phyloP scores from a whole-genome alignment of 2,113 vertebrate genomes.

The Merops nubicus region DNA sequence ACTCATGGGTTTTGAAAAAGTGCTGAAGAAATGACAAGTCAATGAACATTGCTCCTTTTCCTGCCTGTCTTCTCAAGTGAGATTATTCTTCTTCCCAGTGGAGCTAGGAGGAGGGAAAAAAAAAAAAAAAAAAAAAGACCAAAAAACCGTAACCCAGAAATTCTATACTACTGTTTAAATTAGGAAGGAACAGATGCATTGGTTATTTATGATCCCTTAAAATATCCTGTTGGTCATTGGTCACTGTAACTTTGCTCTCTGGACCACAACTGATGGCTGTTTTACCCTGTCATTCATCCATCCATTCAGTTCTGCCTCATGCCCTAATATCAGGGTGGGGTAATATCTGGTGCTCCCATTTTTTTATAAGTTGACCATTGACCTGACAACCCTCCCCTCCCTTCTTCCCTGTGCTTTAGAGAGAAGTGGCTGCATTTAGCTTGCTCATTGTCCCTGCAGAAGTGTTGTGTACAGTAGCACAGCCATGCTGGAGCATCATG shows the following conservation, averaged over 20 bases:
- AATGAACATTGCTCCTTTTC: not conserved
- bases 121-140: rapidly evolving
- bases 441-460: rapidly evolving
- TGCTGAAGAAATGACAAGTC: not conserved
- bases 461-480: rapidly evolving
- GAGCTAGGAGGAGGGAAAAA: not conserved
- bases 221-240: not conserved
- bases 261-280: not conserved
- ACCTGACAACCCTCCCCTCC: not conserved
- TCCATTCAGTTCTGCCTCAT: not conserved
- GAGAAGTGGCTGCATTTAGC: not conserved
- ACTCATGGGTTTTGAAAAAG: not conserved
- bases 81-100: not conserved
- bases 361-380: not conserved
- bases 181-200: not conserved
- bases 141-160: not conserved
- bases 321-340: not conserved
- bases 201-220: not conserved
- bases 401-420: not conserved
- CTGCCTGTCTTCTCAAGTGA: not conserved
- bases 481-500: not conserved
- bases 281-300: not conserved
- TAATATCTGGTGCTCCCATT: not conserved
- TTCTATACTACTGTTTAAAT: not conserved
- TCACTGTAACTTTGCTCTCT: not conserved